Evolutionary conservation across 2,888 invertebrate species (phyloP), one percentile per base, ranked within the genome.

Genomic region (Andrena fulva): DNA sequence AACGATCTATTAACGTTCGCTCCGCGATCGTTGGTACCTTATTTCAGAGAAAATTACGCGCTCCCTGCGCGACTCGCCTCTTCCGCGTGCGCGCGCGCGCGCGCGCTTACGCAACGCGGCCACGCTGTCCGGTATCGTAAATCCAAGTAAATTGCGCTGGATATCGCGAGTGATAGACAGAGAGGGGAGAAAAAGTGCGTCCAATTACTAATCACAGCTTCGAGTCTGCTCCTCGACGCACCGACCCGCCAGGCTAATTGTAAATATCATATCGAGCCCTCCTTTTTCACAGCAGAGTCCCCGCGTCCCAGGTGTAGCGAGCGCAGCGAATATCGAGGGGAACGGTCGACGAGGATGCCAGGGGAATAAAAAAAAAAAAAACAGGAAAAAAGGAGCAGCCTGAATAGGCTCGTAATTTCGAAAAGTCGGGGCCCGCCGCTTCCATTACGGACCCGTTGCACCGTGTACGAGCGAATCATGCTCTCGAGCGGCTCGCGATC

Each of bases 401-500:
- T 77, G 66, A 83, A 80, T 64, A 64, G 71, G 68, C 75, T 76
- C 86, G 52, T 86, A 81, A 86, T 84, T 87, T 84, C 67, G 56
- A 73, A 72, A 77, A 85, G 76, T 80, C 74, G 24, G 42, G 42
- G n/a, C 24, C 20, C 31, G 20, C 33, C 35, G 31, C 29, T 73
- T 69, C 42, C 59, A 69, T 82, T 79, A 76, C 48, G 29, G 24
- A 16, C 27, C 16, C 12, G n/a, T 10, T n/a, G 29, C 27, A 56
- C 20, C 10, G 50, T 59, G 62, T 50, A 63, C 68, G 69, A 73
- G 73, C 80, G 76, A 77, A 86, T 88, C 84, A 35, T 54, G 59
- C 52, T 69, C 69, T 73, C 70, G 27, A 56, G 24, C 20, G 10
- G 76, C 70, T 31, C 69, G 81, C 77, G 77, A 84, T 84, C 80